Conservation (phyloP, 2,888 invertebrate genomes). For the Prionchulus punctatus region DNA sequence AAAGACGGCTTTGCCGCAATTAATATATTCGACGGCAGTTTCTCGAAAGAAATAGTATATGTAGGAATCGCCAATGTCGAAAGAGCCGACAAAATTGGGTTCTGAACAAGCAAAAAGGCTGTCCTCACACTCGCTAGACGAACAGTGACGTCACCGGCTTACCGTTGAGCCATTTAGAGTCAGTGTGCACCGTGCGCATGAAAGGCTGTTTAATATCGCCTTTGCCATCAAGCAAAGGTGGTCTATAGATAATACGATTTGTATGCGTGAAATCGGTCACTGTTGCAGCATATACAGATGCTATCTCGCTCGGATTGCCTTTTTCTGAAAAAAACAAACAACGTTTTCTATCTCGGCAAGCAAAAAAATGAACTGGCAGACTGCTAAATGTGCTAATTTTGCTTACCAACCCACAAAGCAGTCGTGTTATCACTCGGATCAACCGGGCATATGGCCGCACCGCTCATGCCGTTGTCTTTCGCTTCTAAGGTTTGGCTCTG, state of each 20-base stretch:
- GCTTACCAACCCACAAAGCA: conserved; percentile 67
- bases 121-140: too few species aligned
- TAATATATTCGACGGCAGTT: conserved; percentile 76
- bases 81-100: conserved; percentile 78
- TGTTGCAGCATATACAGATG: conserved; percentile 87
- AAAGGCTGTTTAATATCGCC: conserved; percentile 62
- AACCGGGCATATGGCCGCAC: conserved; percentile 90
- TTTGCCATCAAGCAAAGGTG: conserved; percentile 75
- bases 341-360: too few species aligned
- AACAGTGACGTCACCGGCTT: too few species aligned
- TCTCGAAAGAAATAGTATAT: conserved; percentile 90
- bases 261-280: conserved; percentile 94
- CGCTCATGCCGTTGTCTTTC: conserved; percentile 40
- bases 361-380: too few species aligned
- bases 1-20: conserved; percentile 87
- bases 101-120: too few species aligned
- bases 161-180: conserved; percentile 98
- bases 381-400: too few species aligned
- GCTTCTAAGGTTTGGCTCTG: neutral
- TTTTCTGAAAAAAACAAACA: conserved; percentile 55
- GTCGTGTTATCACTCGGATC: conserved; percentile 95
- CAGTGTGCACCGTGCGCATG: conserved; percentile 85
- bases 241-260: conserved; percentile 90
- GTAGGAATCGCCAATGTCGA: conserved; percentile 63
- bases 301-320: conserved; percentile 79